These are phyloP conservation scores for Ardeotis arabs DNA, from an alignment of 2,113 vertebrate species.

Conservation along the genomic window DNA sequence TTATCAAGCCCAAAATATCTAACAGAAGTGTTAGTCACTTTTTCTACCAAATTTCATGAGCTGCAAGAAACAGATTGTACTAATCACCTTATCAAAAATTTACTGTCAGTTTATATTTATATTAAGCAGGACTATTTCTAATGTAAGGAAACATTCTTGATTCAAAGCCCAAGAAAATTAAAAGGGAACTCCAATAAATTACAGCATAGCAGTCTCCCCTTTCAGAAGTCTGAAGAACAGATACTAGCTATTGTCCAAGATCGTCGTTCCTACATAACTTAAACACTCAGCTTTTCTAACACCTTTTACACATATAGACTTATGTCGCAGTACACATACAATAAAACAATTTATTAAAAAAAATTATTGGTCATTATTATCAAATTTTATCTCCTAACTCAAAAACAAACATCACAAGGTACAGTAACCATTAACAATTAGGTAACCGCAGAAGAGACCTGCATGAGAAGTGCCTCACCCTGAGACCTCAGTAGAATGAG, in stretches of 20 bases:
- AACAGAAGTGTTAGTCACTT: not conserved
- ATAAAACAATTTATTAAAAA: not conserved
- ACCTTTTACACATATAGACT: not conserved
- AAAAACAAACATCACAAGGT: not conserved
- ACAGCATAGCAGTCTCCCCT: not conserved
- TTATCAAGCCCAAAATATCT: not conserved
- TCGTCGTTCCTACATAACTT: not conserved
- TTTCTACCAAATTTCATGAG: not conserved
- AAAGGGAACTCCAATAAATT: not conserved
- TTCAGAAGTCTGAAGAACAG: not conserved
- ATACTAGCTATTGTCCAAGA: not conserved
- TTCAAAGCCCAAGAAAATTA: not conserved
- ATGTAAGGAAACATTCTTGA: not conserved
- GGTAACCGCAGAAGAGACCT: not conserved
- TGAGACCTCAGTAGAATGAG: not conserved
- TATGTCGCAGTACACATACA: not conserved
- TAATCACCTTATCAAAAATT: not conserved
- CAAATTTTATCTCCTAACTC: not conserved
- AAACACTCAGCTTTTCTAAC: not conserved
- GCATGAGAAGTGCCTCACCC: not conserved
- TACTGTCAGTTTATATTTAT: not conserved
- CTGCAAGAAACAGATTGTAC: constrained; percentile 1
- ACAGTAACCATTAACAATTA: not conserved
- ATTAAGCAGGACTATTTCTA: not conserved
- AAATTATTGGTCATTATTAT: not conserved